These are phyloP conservation scores for Perizoma affinitatum DNA, from an alignment of 2,888 invertebrate species.

Conservation along the genomic window DNA sequence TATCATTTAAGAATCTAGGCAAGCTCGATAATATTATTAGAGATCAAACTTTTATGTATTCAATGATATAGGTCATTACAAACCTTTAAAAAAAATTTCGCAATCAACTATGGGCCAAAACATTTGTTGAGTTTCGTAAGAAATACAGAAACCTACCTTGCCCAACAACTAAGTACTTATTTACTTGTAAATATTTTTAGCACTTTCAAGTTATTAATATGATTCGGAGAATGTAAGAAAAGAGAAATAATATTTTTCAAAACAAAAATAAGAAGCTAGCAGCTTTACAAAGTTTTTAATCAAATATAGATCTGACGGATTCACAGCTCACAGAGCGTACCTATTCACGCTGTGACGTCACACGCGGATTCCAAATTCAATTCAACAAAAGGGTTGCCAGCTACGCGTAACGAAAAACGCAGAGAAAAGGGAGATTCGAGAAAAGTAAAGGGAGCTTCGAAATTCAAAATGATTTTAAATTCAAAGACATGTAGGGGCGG, in stretches of 20 bases:
- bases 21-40: conserved; percentile 1
- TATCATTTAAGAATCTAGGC: background rate
- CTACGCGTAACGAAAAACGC: conserved; percentile 71
- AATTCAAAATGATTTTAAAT: conserved; percentile 44
- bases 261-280: too few species aligned
- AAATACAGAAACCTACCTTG: too few species aligned
- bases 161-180: too few species aligned
- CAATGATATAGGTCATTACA: background rate
- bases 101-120: background rate
- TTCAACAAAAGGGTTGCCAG: conserved; percentile 78
- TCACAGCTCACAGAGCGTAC: conserved; percentile 17
- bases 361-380: conserved; percentile 64
- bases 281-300: background rate
- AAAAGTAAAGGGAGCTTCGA: conserved; percentile 30
- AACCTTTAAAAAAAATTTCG: conserved; percentile 1
- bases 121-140: too few species aligned
- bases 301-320: conserved; percentile 15
- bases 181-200: too few species aligned
- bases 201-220: too few species aligned
- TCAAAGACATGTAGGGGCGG: conserved; percentile 78
- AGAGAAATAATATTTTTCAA: too few species aligned
- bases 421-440: conserved; percentile 45
- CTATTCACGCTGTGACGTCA: conserved; percentile 35
- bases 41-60: conserved; percentile 2
- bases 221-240: too few species aligned